Percentiles rank a stretch among this genome's conserved stretches.
phyloP scores from a whole-genome alignment of 2,888 invertebrate genomes.

The Agonopterix arenella region DNA sequence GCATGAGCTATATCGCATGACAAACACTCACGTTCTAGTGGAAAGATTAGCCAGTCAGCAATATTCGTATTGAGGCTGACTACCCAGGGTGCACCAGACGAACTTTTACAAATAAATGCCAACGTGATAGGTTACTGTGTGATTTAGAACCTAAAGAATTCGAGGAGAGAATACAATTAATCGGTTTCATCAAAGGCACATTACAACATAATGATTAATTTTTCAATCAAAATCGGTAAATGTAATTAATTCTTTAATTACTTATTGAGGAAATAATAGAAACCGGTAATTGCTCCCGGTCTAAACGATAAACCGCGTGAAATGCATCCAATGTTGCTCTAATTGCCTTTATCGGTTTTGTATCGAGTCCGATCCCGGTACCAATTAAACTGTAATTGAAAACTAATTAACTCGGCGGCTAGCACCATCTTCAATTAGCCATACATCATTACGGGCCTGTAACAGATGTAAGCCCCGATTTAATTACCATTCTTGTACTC shows the following conservation, averaged over 20 bases:
- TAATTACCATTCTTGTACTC: slow-evolving; percentile 20
- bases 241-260: not conserved
- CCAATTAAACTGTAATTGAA: slow-evolving; percentile 51
- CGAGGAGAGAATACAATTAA: too few relatives aligned
- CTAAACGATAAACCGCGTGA: slow-evolving; percentile 29
- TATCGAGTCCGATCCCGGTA: slow-evolving; percentile 31
- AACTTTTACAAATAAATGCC: too few relatives aligned
- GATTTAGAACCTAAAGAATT: too few relatives aligned
- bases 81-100: too few relatives aligned
- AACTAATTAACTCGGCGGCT: slow-evolving; percentile 38
- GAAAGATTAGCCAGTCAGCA: too few relatives aligned
- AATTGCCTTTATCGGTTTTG: slow-evolving; percentile 39
- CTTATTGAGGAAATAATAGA: not conserved
- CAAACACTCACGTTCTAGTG: too few relatives aligned
- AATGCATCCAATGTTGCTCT: slow-evolving; percentile 30
- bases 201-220: too few relatives aligned
- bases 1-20: too few relatives aligned
- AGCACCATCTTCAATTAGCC: slow-evolving; percentile 42
- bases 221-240: too few relatives aligned
- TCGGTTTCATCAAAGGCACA: too few relatives aligned
- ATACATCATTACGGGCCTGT: slow-evolving; percentile 35
- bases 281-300: slow-evolving; percentile 16
- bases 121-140: too few relatives aligned
- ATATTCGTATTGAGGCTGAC: too few relatives aligned
- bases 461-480: slow-evolving; percentile 20